phyloP scores from a whole-genome alignment of 2,113 vertebrate species.

The Axis porcinus region DNA sequence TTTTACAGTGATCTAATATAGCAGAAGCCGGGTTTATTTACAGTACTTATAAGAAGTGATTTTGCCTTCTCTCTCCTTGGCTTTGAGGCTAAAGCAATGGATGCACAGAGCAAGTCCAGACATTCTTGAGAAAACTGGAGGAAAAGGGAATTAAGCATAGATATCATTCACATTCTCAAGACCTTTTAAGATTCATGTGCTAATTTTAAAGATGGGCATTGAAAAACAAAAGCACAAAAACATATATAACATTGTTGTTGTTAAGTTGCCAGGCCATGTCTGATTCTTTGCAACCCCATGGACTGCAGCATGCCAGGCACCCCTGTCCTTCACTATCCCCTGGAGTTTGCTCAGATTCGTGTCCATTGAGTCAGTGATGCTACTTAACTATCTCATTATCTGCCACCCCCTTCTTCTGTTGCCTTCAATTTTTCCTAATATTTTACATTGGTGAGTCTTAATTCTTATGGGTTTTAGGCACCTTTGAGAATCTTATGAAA shows the following conservation, averaged over 20 bases:
- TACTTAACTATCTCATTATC: not conserved
- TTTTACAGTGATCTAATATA: conserved; percentile 55
- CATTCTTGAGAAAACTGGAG: not conserved
- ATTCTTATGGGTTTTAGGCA: not conserved
- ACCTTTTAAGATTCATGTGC: not conserved
- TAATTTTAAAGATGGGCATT: not conserved
- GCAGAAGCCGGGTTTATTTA: conserved; percentile 36
- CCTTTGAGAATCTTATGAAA: not conserved
- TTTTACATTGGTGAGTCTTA: not conserved
- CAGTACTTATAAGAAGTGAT: conserved; percentile 43
- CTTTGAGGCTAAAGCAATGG: not conserved
- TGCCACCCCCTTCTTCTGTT: not conserved
- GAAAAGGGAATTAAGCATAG: not conserved
- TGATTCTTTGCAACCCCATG: not conserved
- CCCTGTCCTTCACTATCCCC: not conserved
- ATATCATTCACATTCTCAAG: not conserved
- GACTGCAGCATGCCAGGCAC: not conserved
- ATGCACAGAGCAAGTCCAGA: not conserved
- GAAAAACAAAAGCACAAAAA: not conserved
- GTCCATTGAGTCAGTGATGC: not conserved
- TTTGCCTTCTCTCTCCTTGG: not conserved
- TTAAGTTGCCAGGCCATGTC: not conserved
- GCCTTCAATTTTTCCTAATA: not conserved
- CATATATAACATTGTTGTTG: not conserved
- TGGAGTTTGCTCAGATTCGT: not conserved